Base-by-base conservation (phyloP, 2,113 vertebrate species). In the Entomyzon cyanotis region DNA sequence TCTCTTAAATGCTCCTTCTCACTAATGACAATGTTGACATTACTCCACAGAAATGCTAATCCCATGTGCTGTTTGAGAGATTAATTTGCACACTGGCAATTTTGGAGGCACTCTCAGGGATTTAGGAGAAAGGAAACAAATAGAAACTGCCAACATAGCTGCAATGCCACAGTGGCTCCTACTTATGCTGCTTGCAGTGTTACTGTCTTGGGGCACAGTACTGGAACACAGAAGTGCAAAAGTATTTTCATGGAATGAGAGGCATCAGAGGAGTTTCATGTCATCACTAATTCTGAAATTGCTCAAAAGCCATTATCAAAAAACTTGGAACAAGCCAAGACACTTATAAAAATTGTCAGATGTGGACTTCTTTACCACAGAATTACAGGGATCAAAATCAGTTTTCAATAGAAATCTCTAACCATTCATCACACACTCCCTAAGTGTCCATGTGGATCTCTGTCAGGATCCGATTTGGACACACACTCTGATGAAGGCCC, bases 121-220 rank as follows among this genome's bases (percentile, higher is more conserved):
- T 71, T 93, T 47, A 86, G 55, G 44, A 95, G n/a, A 91, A 87
- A 75, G n/a, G 70, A 78, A 81, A 82, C 47, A 81, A 93, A 81
- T 1, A 63, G 17, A 7, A 71, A 84, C 59, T 47, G 75, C 47
- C 79, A 90, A 39, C 2, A 5, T 2, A 88, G n/a, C 63, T 69
- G 41, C 41, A 88, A n/a, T 30, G n/a, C 19, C 10, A 10, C 59
- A 68, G 39, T 27, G 58, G 33, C 12, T 60, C 37, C 84, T 25
- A 16, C 21, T 85, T 84, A 55, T n/a, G 10, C 27, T 59, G 23
- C 23, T 56, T 78, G 33, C 17, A 28, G 6, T 33, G 4, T 52
- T 56, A 10, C 11, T 19, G 44, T 28, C 23, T 46, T 25, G 24
- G 28, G 20, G 13, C 15, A 69, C 1, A 39, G n/a, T 31, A n/a